Conservation (phyloP, 2,888 invertebrate genomes). For the Synergus laeviventris region DNA sequence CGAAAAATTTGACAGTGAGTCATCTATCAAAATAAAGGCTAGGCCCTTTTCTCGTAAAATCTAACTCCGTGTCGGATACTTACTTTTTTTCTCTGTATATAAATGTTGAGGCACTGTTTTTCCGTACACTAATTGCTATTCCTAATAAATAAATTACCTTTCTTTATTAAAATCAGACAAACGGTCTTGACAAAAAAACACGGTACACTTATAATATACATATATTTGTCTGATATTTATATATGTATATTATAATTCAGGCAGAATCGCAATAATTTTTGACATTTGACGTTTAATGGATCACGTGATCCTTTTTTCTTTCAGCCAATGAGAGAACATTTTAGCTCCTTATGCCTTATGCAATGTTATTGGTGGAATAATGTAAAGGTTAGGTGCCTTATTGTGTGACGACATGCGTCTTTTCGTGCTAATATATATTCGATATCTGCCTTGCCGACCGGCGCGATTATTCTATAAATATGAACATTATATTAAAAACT, state of each 20-base stretch:
- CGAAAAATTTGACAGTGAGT: slow-evolving; percentile 13
- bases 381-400: too few species aligned
- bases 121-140: neutral
- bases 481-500: too few species aligned
- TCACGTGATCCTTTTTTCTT: neutral
- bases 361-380: neutral
- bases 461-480: too few species aligned
- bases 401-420: too few species aligned
- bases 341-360: neutral
- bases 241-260: neutral
- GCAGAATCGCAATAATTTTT: neutral
- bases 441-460: too few species aligned
- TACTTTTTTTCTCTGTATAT: neutral
- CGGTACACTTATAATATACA: neutral
- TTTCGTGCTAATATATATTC: too few species aligned
- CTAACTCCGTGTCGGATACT: neutral
- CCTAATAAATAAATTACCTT: neutral
- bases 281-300: neutral
- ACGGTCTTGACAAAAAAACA: neutral
- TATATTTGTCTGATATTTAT: too few species aligned
- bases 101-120: neutral
- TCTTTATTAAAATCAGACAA: neutral
- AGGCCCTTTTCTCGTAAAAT: neutral
- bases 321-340: too few species aligned
- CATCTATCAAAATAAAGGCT: slow-evolving; percentile 29